phyloP scores from a whole-genome alignment of 2,888 invertebrate species.

The Cecidostiba fungosa region DNA sequence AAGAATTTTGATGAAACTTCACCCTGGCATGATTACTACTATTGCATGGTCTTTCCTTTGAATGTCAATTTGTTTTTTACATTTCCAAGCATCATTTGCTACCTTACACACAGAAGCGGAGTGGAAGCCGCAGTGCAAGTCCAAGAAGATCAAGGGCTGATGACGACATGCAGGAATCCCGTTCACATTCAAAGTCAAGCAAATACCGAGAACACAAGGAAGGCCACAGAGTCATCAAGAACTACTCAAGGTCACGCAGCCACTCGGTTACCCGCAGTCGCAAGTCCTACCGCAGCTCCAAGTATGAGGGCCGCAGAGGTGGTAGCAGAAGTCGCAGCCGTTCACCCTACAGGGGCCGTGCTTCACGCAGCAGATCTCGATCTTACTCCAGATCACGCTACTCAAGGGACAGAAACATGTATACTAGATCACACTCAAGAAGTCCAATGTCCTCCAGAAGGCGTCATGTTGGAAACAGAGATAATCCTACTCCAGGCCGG shows the following conservation, averaged over 20 bases:
- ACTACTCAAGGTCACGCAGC: conserved; percentile 79
- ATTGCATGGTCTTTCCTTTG: conserved; percentile 51
- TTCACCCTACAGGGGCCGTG: conserved; percentile 84
- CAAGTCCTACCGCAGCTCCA: conserved; percentile 75
- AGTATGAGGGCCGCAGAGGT: conserved; percentile 69
- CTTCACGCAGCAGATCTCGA: conserved; percentile 85
- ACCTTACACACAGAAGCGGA: conserved; percentile 70
- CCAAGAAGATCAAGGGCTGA: conserved; percentile 73
- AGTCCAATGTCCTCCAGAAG: conserved; percentile 92
- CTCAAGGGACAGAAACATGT: conserved; percentile 83
- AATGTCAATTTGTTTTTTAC: conserved; percentile 40
- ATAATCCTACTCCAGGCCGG: conserved; percentile 92
- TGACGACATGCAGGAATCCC: conserved; percentile 74
- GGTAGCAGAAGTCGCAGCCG: conserved; percentile 83
- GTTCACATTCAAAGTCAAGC: conserved; percentile 78
- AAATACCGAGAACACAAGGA: conserved; percentile 77
- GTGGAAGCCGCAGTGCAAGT: conserved; percentile 76
- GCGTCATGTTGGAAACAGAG: conserved; percentile 90
- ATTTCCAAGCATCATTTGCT: conserved; percentile 60
- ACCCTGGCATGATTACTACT: conserved; percentile 26
- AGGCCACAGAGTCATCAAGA: conserved; percentile 76
- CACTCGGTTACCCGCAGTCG: conserved; percentile 79
- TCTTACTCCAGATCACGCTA: conserved; percentile 82
- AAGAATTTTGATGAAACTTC: not conserved
- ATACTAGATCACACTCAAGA: conserved; percentile 84